Conservation (phyloP, 2,888 invertebrate genomes). For the Pseudeuparius sepicola region DNA sequence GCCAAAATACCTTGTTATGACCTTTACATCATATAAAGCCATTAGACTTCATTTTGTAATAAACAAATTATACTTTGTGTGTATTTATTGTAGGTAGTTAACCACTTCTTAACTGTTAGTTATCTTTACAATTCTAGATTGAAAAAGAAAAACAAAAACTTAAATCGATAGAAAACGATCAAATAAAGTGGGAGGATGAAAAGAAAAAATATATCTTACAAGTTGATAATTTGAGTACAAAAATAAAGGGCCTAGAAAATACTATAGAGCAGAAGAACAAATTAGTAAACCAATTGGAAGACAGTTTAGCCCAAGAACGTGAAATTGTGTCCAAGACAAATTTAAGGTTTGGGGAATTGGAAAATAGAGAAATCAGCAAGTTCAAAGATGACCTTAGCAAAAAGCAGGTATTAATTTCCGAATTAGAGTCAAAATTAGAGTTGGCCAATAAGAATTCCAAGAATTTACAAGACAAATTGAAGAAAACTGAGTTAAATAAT, state of each 20-base stretch:
- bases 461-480: constrained; percentile 41
- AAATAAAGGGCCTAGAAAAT: constrained; percentile 49
- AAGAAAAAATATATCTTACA: constrained; percentile 41
- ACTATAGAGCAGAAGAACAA: constrained; percentile 49
- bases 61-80: too few species aligned
- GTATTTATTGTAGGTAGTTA: too few species aligned
- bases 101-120: too few species aligned
- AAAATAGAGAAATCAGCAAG: constrained; percentile 30
- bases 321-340: constrained; percentile 35
- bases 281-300: constrained; percentile 52
- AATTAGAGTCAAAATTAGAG: constrained; percentile 36
- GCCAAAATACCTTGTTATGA: too few species aligned
- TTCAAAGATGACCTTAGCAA: constrained; percentile 33
- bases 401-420: constrained; percentile 28
- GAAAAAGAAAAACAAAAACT: constrained; percentile 33
- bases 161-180: constrained; percentile 39
- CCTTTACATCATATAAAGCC: too few species aligned
- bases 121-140: too few species aligned
- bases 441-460: constrained; percentile 28
- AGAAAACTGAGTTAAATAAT: constrained; percentile 53
- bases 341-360: constrained; percentile 28
- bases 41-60: too few species aligned
- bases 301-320: constrained; percentile 42
- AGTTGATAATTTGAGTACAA: constrained; percentile 49
- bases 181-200: constrained; percentile 43